phyloP scores from a whole-genome alignment of 2,888 invertebrate genomes.

The Aleiodes testaceus region DNA sequence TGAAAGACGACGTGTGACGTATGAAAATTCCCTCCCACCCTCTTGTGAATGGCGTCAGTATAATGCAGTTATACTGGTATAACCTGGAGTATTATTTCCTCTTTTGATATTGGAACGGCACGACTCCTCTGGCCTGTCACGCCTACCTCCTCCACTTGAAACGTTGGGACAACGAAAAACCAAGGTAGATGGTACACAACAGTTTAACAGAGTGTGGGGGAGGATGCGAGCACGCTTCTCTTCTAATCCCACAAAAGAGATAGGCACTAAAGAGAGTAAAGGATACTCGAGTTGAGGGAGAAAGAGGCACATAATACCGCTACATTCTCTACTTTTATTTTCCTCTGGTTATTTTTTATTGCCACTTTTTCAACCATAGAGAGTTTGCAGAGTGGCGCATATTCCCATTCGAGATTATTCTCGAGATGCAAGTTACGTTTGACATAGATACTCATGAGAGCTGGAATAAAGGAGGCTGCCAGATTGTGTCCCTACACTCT shows the following conservation, averaged over 20 bases:
- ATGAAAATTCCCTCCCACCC: slow-evolving; percentile 41
- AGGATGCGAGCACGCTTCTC: background rate
- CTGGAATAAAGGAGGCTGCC: background rate
- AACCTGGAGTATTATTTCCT: slow-evolving; percentile 63
- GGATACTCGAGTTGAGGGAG: background rate
- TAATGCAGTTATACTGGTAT: slow-evolving; percentile 66
- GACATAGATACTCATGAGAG: background rate
- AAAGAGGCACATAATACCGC: slow-evolving; percentile 4
- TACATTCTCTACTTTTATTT: slow-evolving; percentile 2
- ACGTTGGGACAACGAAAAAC: slow-evolving; percentile 32
- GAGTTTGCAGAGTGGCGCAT: background rate
- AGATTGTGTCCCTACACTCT: slow-evolving; percentile 17
- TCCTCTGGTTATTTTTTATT: background rate
- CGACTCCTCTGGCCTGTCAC: slow-evolving; percentile 42
- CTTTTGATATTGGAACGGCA: slow-evolving; percentile 63
- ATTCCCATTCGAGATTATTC: background rate
- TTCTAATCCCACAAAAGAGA: slow-evolving; percentile 7
- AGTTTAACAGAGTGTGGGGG: slow-evolving; percentile 5
- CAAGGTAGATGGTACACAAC: slow-evolving; percentile 6
- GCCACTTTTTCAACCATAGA: too few relatives aligned
- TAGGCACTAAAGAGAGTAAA: slow-evolving; percentile 5
- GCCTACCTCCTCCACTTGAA: slow-evolving; percentile 38
- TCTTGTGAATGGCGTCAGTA: background rate
- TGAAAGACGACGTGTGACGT: slow-evolving; percentile 41
- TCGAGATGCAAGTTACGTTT: slow-evolving; percentile 4